A percentile compares a stretch with the other conserved stretches of the same genome.
phyloP scores from a whole-genome alignment of 2,888 invertebrate species.

The Leptopterna dolabrata region DNA sequence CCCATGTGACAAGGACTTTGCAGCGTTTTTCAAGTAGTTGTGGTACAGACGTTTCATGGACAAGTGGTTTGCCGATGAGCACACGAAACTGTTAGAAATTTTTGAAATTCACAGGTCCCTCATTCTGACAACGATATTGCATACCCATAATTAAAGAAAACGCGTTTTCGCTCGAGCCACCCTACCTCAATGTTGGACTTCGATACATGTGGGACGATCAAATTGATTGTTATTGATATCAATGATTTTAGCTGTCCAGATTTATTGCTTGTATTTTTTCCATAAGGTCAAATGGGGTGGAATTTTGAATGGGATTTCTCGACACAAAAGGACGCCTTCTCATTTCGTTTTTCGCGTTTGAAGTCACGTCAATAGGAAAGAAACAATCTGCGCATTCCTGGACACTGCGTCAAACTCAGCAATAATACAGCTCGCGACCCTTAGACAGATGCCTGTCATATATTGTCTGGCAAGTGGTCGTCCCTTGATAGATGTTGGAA shows the following conservation, averaged over 20 bases:
- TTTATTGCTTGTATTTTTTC: neutral
- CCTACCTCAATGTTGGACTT: too few relatives aligned
- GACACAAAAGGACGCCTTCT: neutral
- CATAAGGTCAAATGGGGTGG: neutral
- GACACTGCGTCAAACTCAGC: neutral
- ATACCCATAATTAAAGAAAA: too few relatives aligned
- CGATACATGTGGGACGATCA: too few relatives aligned
- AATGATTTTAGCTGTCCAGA: neutral
- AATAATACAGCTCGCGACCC: neutral
- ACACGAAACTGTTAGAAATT: too few relatives aligned
- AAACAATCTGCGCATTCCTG: neutral
- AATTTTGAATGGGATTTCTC: neutral
- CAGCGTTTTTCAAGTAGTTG: too few relatives aligned
- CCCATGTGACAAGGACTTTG: too few relatives aligned
- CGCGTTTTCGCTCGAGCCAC: too few relatives aligned
- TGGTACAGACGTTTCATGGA: too few relatives aligned
- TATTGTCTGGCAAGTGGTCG: slow-evolving; percentile 1
- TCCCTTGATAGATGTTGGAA: neutral
- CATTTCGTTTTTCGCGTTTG: neutral
- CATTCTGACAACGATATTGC: too few relatives aligned
- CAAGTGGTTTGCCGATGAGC: too few relatives aligned
- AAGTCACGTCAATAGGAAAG: neutral
- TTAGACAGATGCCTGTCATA: neutral
- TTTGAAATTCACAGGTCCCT: too few relatives aligned
- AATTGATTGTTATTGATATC: neutral